Evolutionary conservation across 2,797 vertebrate species (phyloP), one percentile per base, ranked within the genome.

Genomic region (Petrocephalus sullivani): DNA sequence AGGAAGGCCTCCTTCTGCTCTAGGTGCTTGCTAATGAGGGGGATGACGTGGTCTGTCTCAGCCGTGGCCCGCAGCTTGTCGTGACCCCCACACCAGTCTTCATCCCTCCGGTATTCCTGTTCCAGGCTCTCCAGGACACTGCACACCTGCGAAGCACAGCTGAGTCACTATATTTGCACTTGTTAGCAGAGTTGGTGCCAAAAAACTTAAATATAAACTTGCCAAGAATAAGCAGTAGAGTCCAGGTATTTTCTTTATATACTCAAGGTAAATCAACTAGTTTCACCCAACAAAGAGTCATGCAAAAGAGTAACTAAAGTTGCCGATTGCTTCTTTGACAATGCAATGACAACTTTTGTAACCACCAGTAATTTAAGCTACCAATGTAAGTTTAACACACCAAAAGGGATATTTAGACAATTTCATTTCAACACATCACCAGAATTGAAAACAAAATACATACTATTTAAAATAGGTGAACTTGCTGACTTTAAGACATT

Each of bases 1-100:
- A 99, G 97, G 93, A 99, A 99, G 89, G 98, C 98, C 88, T 99
- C 98, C 88, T 99, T 99, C 95, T 99, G 98, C 91, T 99, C 98
- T 95, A 99, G 93, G 90, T 99, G 98, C 94, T 99, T 99, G 93
- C 97, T 98, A 96, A 99, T 98, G 91, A 99, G 96, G 61, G 98
- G 98, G 9, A 98, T 94, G 16, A 99, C 97, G 0, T 99, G 97
- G 90, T 99, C 98, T 16, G 95, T 95, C 90, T 99, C 98, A 0
- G 96, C 95, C 3, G 93, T 93, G 0, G 95, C 93, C 10, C 97
- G 98, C 92, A 98, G 94, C 88, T 99, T 99, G 88, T 99, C 98
- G 21, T 97, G 96, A 87, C 97, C 98, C 23, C 98, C 97, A 33
- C 98, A 99, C 98, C 98, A 99, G 93, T 99, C 98, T 88, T 99